Percentiles rank a stretch among this genome's conserved stretches.
Evolutionary conservation across 2,888 invertebrate genomes (phyloP).

Genomic region (Rosalia funebris): DNA sequence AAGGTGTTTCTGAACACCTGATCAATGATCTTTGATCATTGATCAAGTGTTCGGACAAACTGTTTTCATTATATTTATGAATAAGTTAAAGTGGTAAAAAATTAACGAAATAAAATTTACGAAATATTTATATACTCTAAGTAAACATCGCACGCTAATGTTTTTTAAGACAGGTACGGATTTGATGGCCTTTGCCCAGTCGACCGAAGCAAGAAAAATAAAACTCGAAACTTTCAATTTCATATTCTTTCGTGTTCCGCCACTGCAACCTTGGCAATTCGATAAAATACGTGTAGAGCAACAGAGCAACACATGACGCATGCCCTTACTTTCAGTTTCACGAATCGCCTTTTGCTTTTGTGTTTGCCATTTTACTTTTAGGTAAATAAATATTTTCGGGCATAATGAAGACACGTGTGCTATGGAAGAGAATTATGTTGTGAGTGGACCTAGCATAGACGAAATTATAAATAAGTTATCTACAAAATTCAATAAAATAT

Average conservation of each 20-base stretch:
- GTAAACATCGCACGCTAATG: too few species aligned
- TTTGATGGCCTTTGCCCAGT: too few species aligned
- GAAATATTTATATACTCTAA: too few species aligned
- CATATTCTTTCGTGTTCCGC: not conserved
- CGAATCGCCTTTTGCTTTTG: not conserved
- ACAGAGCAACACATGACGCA: not conserved
- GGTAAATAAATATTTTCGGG: not conserved
- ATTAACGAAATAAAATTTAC: too few species aligned
- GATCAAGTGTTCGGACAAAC: too few species aligned
- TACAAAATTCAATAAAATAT: conserved; percentile 54
- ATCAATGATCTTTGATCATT: too few species aligned
- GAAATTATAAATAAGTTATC: conserved; percentile 53
- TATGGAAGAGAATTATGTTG: conserved; percentile 38
- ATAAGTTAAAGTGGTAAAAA: too few species aligned
- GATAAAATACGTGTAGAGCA: not conserved
- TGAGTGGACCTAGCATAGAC: conserved; percentile 52
- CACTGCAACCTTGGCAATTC: not conserved
- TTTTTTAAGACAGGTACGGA: too few species aligned
- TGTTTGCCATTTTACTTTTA: not conserved
- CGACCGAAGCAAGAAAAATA: too few species aligned
- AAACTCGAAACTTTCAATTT: too few species aligned
- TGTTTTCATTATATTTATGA: too few species aligned
- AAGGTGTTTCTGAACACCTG: too few species aligned
- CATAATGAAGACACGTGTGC: not conserved
- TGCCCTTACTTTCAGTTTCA: not conserved